These are phyloP conservation scores for Napeogenes sylphis DNA, from an alignment of 2,888 invertebrate species.

Conservation along the genomic window DNA sequence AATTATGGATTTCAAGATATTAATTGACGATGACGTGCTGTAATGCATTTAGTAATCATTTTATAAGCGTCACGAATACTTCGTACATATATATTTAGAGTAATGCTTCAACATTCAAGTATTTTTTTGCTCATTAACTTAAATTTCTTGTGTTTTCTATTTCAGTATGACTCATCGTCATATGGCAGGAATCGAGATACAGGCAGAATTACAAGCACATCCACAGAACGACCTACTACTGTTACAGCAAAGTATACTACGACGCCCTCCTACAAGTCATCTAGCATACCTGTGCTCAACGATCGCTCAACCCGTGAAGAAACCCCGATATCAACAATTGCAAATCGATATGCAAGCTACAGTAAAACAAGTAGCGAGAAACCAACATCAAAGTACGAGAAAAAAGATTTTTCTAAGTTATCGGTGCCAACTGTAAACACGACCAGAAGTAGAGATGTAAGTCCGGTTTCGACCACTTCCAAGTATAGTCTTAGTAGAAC, in stretches of 20 bases:
- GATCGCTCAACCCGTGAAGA: conserved; percentile 64
- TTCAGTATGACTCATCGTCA: conserved; percentile 68
- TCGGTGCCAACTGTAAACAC: conserved; percentile 51
- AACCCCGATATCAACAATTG: conserved; percentile 62
- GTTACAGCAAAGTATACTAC: conserved; percentile 69
- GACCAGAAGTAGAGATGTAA: conserved; percentile 75
- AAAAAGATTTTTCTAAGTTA: conserved; percentile 73
- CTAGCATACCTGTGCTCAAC: conserved; percentile 65
- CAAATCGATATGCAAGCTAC: conserved; percentile 65
- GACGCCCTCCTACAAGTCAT: conserved; percentile 66
- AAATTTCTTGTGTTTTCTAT: conserved; percentile 31
- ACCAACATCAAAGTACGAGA: conserved; percentile 55
- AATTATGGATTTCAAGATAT: conserved; percentile 43
- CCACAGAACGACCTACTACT: conserved; percentile 59
- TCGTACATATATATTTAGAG: conserved; percentile 3
- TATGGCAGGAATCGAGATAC: conserved; percentile 61
- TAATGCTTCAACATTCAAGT: not conserved
- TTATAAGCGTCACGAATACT: not conserved
- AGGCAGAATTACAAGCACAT: conserved; percentile 43
- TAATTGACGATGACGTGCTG: conserved; percentile 12
- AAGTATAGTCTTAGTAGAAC: conserved; percentile 64
- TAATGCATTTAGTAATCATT: conserved; percentile 12
- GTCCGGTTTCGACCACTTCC: conserved; percentile 68
- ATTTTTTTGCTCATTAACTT: not conserved
- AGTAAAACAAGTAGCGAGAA: conserved; percentile 45